Evolutionary conservation across 1,140 invertebrate species (phyloP), one percentile per base, ranked within the genome.

Genomic region (Delia radicum): DNA sequence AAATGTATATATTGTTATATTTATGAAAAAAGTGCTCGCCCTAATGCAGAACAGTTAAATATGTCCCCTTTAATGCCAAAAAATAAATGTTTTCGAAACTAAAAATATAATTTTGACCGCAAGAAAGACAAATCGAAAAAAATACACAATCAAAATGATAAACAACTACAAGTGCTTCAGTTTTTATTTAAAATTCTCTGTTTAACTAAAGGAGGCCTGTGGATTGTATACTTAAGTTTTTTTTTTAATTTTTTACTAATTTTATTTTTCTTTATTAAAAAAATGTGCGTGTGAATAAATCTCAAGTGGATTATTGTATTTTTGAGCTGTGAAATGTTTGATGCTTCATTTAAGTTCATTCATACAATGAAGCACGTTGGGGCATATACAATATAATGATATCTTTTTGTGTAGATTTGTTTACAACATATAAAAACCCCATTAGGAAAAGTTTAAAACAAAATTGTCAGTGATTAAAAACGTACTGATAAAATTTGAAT

Each of bases 231-330:
- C 48, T 21, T 21, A 55, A 65, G 62, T 15, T 65, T 28, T 65
- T 65, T 15, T 28, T 65, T 15, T 28, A n/a, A 15, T 69, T 10
- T 67, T 33, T 33, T 26, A 37, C 24, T 28, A 24, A 33, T 33
- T 33, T 67, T 67, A 5, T 31, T n/a, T n/a, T 69, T 18, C 18
- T 33, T 33, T 33, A 12, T 37, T 69, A 69, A 37, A 65, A 28
- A 29, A 69, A 21, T 69, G 65, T 69, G 65, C 65, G 65, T 69
- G 65, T 69, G n/a, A 69, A 69, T 69, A 69, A 69, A 69, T 69
- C 65, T 69, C 65, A 69, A 69, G 65, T 69, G 65, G 65, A 33
- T 69, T 69, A 21, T 33, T 33, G n/a, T 18, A 18, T 67, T 18
- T 67, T 15, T 33, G 65, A 18, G 21, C 29, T 55, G 48, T 55